Evolutionary conservation across 2,888 invertebrate species (phyloP).

Genomic region (Podabrus alpinus): DNA sequence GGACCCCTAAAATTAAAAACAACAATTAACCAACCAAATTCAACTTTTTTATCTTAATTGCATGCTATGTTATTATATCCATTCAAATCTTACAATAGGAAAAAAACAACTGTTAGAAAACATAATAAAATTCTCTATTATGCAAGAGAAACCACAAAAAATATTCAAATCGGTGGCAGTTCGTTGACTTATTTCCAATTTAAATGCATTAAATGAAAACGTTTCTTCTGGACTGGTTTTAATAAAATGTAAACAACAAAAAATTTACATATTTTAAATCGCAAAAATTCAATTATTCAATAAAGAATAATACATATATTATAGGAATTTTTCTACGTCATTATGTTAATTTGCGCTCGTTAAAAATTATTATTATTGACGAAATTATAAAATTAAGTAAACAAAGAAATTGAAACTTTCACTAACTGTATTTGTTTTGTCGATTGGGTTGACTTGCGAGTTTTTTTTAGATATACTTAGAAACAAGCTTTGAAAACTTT

Average conservation of each 20-base stretch:
- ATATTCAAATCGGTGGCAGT: neutral
- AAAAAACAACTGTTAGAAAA: neutral
- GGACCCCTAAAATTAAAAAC: slow-evolving; percentile 64
- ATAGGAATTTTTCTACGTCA: neutral
- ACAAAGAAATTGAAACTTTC: neutral
- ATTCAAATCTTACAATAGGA: neutral
- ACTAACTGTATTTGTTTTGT: neutral
- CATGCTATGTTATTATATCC: neutral
- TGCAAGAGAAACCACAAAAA: neutral
- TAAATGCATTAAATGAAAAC: neutral
- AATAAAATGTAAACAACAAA: neutral
- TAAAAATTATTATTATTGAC: neutral
- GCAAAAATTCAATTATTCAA: neutral
- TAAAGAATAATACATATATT: neutral
- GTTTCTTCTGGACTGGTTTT: neutral
- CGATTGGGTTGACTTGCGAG: neutral
- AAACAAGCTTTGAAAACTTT: neutral
- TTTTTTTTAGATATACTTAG: no score
- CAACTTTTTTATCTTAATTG: neutral
- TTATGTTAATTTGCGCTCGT: neutral
- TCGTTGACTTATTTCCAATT: neutral
- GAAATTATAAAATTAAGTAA: neutral
- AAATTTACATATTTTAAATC: neutral
- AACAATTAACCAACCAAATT: slow-evolving; percentile 26
- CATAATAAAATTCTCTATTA: neutral